phyloP scores from a whole-genome alignment of 2,797 vertebrate species.

The Mus minutoides region DNA sequence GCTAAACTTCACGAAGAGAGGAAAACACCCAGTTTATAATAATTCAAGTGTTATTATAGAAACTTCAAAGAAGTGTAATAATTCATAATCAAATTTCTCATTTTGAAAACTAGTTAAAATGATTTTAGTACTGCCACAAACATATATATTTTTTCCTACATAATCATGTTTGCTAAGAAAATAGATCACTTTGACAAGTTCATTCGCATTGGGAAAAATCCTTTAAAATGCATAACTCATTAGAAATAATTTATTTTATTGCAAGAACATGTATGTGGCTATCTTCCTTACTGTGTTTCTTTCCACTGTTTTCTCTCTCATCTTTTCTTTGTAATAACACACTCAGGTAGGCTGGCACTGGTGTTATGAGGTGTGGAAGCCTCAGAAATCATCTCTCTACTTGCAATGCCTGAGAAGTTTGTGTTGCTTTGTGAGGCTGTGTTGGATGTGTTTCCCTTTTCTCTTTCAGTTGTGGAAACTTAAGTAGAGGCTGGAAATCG shows the following conservation, averaged over 20 bases:
- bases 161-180: conserved; percentile 62
- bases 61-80: neutral
- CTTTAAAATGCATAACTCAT: conserved; percentile 55
- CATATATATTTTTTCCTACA: conserved; percentile 41
- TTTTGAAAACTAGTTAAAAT: conserved; percentile 64
- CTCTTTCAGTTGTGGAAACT: conserved; percentile 20
- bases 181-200: conserved; percentile 63
- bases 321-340: neutral
- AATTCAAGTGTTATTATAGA: neutral
- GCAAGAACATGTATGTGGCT: conserved; percentile 45
- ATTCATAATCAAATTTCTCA: conserved; percentile 54
- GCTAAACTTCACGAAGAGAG: neutral
- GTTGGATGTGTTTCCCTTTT: neutral
- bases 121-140: conserved; percentile 9
- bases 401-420: neutral
- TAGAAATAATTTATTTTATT: conserved; percentile 69
- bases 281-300: conserved; percentile 23
- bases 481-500: neutral
- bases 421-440: neutral
- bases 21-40: conserved; percentile 18
- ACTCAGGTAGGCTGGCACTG: neutral
- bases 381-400: neutral
- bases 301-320: neutral
- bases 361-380: neutral
- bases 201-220: neutral